These are phyloP conservation scores for Clupea harengus DNA, from an alignment of 2,113 vertebrate genomes.

Conservation along the genomic window DNA sequence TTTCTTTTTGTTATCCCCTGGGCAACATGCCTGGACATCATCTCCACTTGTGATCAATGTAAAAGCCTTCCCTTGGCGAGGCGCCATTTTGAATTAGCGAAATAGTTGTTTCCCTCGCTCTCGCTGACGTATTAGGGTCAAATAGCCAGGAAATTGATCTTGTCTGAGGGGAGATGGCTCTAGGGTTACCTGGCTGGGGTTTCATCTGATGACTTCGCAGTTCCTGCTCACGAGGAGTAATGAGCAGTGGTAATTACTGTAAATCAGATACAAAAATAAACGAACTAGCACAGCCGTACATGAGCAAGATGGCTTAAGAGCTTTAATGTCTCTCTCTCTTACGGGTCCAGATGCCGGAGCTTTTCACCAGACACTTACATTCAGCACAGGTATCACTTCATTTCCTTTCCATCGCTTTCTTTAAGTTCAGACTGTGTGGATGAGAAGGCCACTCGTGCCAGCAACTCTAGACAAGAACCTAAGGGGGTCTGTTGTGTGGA, in stretches of 20 bases:
- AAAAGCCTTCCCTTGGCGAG: slow-evolving; percentile 53
- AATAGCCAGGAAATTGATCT: slow-evolving; percentile 60
- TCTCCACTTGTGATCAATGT: slow-evolving; percentile 52
- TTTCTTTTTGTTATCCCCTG: slow-evolving; percentile 4
- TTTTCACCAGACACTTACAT: background rate
- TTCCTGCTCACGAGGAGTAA: slow-evolving; percentile 21
- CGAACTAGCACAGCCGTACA: background rate
- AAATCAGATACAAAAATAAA: slow-evolving; percentile 2
- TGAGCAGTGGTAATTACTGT: background rate
- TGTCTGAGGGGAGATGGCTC: slow-evolving; percentile 45
- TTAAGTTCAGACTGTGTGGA: background rate
- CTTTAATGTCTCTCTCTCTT: background rate
- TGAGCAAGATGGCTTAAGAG: background rate
- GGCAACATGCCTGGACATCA: background rate
- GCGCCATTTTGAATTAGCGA: slow-evolving; percentile 62
- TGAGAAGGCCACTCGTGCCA: background rate
- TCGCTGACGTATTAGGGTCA: slow-evolving; percentile 53
- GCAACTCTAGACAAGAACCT: background rate
- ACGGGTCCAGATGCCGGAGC: background rate
- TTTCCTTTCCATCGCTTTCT: background rate
- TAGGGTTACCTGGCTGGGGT: slow-evolving; percentile 47
- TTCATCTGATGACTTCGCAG: slow-evolving; percentile 46
- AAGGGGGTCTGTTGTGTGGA: background rate
- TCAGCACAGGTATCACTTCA: background rate
- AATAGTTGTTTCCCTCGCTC: slow-evolving; percentile 39